These are phyloP conservation scores for Colostygia pectinataria DNA, from an alignment of 2,888 invertebrate species.

Conservation along the genomic window DNA sequence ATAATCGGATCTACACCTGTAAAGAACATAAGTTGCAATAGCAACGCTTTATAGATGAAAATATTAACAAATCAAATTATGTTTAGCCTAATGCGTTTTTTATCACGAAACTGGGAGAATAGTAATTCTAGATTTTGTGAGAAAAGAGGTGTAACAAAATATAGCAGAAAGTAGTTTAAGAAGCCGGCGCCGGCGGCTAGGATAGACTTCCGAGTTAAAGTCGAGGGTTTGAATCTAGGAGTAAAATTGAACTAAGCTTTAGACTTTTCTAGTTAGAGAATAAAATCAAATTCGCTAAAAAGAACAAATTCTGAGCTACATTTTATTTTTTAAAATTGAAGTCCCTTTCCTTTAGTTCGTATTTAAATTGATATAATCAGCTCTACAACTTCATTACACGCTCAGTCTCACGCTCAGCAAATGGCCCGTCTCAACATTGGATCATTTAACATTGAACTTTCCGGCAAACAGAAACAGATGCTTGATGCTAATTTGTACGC, in stretches of 20 bases:
- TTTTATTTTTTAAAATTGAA: too few relatives aligned
- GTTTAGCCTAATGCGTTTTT: slow-evolving; percentile 9
- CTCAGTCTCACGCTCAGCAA: slow-evolving; percentile 10
- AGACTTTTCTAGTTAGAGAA: too few relatives aligned
- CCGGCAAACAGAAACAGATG: slow-evolving; percentile 31
- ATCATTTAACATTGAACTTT: slow-evolving; percentile 27
- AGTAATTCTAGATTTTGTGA: neutral
- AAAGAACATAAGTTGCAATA: slow-evolving; percentile 14
- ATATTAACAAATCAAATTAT: slow-evolving; percentile 12
- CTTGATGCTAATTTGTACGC: slow-evolving; percentile 33
- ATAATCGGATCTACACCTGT: slow-evolving; percentile 31
- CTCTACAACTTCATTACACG: slow-evolving; percentile 13
- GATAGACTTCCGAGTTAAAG: too few relatives aligned
- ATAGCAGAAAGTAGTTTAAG: too few relatives aligned
- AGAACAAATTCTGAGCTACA: too few relatives aligned
- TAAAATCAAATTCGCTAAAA: too few relatives aligned
- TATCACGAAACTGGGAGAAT: neutral
- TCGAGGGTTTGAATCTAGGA: too few relatives aligned
- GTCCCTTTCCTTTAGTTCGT: neutral
- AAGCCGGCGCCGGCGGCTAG: too few relatives aligned
- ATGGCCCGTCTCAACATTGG: slow-evolving; percentile 17
- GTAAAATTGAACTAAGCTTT: too few relatives aligned
- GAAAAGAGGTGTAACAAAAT: too few relatives aligned
- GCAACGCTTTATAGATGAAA: slow-evolving; percentile 16
- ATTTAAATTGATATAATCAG: too few relatives aligned